Base-by-base conservation (phyloP, 2,113 vertebrate genomes). In the Casuarius casuarius region DNA sequence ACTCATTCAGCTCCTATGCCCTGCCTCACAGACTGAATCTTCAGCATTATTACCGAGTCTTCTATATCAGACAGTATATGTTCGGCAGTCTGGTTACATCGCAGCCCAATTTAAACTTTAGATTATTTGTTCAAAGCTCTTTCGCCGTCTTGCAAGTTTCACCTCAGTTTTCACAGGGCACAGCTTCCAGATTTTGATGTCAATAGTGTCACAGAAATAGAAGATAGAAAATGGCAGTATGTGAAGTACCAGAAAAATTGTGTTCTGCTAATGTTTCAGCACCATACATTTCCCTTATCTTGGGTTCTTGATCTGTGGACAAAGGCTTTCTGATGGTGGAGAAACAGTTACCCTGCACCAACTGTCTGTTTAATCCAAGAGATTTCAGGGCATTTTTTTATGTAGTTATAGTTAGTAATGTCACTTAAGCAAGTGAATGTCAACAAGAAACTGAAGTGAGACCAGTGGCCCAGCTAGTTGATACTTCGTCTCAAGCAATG, bases 321-420 rank as follows among this genome's bases (percentile, higher is more conserved):
- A 12, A 87, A 59, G 18, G 15, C 42, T 22, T 20, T 79, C 61
- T 72, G 38, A 46, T 14, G 6, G 14, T 7, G 12, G 26, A 58
- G 44, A 58, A 68, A 84, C 20, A 44, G 28, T 58, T 40, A 58
- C 7, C 7, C 25, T 61, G 6, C 1, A 6, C 28, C 29, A 75
- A 3, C 48, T 65, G 42, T 33, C 48, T 70, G 44, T 38, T 77
- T 44, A 48, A 70, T 25, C 21, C 2, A 80, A 58, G 15, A 59
- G 3, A 58, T 74, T 63, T 72, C 44, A 67, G 2, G 1, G 5
- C 9, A 21, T 7, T 48, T 83, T 1, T 65, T 65, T 63, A 9
- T 2, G 22, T 5, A 42, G 5, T 19, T 59, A 26, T 20, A 67
- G 9, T 14, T 35, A 44, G 9, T 7, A 81, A 56, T 0, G 3